Conservation (phyloP, 1,140 invertebrate genomes). For the Potamilus streckersoni region DNA sequence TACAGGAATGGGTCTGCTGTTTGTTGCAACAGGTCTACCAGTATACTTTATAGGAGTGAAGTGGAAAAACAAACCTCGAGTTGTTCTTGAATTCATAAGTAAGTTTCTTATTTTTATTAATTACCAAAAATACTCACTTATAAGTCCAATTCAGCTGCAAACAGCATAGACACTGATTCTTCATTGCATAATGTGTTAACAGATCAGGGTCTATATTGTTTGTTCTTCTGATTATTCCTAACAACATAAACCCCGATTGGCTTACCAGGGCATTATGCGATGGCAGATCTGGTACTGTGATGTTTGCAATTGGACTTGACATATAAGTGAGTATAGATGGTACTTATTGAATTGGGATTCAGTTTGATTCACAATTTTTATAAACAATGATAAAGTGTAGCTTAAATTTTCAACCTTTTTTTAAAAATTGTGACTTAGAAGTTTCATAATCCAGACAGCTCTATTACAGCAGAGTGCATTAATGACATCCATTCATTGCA, state of each 20-base stretch:
- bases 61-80: conserved; percentile 77
- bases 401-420: too few relatives aligned
- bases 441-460: too few relatives aligned
- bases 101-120: conserved; percentile 65
- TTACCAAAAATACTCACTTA: neutral
- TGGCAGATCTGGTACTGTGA: too few relatives aligned
- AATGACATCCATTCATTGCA: too few relatives aligned
- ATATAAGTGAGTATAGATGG: too few relatives aligned
- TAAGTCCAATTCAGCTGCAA: neutral
- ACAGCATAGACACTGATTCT: neutral
- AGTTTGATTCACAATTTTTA: too few relatives aligned
- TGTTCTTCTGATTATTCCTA: neutral
- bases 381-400: too few relatives aligned
- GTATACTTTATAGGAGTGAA: conserved; percentile 71
- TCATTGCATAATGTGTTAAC: neutral
- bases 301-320: too few relatives aligned
- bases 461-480: too few relatives aligned
- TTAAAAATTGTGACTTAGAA: too few relatives aligned
- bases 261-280: neutral
- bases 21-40: conserved; percentile 73
- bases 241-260: neutral
- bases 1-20: conserved; percentile 84
- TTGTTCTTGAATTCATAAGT: conserved; percentile 78
- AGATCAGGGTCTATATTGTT: neutral
- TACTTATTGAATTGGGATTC: too few relatives aligned